Base-by-base conservation (phyloP, 2,888 invertebrate genomes). In the Drosophila mayaguana region DNA sequence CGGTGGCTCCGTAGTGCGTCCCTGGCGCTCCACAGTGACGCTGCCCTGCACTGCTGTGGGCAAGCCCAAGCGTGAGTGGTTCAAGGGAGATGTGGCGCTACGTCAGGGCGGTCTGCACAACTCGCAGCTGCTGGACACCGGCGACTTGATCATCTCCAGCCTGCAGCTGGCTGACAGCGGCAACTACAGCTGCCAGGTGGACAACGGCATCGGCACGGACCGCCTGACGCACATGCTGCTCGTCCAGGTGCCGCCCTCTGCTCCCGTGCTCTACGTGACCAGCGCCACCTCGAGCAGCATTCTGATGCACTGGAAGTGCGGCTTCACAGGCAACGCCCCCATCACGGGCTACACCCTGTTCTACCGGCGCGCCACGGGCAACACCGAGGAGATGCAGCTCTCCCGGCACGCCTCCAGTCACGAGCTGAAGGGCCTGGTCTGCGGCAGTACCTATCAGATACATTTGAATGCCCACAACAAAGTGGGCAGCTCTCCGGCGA, bases 271-370 rank as follows among this genome's bases (percentile, higher is more conserved):
- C 3, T 96, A 96, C 81, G 95, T 96, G 5, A 96, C 96, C 5
- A 96, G 96, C 87, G 96, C 96, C 3, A 96, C 96, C 0, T 95
- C 96, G 56, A 95, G 95, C 81, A 96, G 96, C 78, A 95, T 97
- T 68, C 92, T 96, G 50, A 94, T 96, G 79, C 96, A 96, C 79
- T 96, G 96, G 96, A 96, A 96, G 91, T 93, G 95, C n/a, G 95
- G 95, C 16, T 95, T 94, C 75, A 95, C 94, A 74, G 96, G 96
- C 11, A 96, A 95, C 56, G 95, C 96, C 9, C 94, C 95, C 0
- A 94, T 96, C 55, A 95, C 94, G 16, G 95, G 95, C 7, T 96
- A 95, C 88, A 95, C 95, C 1, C 92, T 96, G 32, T 95, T 95
- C 91, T 96, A 95, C 90, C 94, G 95, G 36, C 94, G 95, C 48